Conservation (phyloP, 2,113 vertebrate genomes). For the Callaeas wilsoni region DNA sequence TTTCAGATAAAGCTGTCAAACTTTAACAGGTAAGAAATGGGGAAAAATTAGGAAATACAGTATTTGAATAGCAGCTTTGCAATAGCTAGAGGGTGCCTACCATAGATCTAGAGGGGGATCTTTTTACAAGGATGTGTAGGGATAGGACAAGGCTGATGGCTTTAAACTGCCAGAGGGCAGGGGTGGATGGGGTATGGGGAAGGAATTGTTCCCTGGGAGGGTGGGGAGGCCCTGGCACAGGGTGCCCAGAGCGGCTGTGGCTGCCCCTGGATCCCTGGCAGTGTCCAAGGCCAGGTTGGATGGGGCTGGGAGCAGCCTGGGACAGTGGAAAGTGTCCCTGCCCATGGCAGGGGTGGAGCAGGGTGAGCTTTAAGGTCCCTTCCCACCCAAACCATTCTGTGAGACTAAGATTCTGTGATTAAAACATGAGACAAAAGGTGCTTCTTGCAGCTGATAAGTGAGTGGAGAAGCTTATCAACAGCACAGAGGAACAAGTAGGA, state of each 20-base stretch:
- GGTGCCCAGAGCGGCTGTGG: not conserved
- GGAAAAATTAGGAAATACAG: not conserved
- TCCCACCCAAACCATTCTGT: not conserved
- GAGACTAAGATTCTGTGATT: not conserved
- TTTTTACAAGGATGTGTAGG: not conserved
- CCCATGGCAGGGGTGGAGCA: rapidly evolving
- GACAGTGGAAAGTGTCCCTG: rapidly evolving
- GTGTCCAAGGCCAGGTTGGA: not conserved
- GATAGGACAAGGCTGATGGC: not conserved
- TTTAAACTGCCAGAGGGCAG: not conserved
- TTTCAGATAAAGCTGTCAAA: not conserved
- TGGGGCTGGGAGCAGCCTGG: not conserved
- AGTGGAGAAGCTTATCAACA: not conserved
- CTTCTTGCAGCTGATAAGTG: not conserved
- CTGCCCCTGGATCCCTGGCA: not conserved
- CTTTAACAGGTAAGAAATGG: not conserved
- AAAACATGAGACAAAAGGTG: rapidly evolving
- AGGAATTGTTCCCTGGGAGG: not conserved
- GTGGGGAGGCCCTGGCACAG: not conserved
- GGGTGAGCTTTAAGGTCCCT: rapidly evolving
- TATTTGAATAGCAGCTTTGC: not conserved
- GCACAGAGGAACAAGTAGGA: not conserved
- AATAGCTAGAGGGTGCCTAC: not conserved
- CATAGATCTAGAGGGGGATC: not conserved
- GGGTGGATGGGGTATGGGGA: rapidly evolving